These are phyloP conservation scores for human DNA, from an alignment of 2,113 vertebrate genomes.

Conservation along the genomic window GRCh38 chr15:84743501-84744000, in stretches of 20 bases:
- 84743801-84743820: background rate
- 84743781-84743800: background rate
- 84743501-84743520: conserved; percentile 17
- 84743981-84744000: background rate
- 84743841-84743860: background rate
- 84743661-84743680: background rate
- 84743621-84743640: background rate
- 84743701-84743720: background rate
- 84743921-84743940: background rate
- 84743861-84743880: background rate
- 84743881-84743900: background rate
- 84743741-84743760: background rate
- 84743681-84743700: background rate
- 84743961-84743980: background rate
- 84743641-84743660: background rate
- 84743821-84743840: background rate
- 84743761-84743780: background rate
- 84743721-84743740: background rate
- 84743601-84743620: background rate
- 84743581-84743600: background rate
- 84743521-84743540: background rate
- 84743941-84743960: background rate
- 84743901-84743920: background rate
- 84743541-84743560: background rate
- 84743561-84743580: background rate